Evolutionary conservation across 2,888 invertebrate genomes (phyloP), one percentile per base, ranked within the genome.

Genomic region (Hecatera dysodea): DNA sequence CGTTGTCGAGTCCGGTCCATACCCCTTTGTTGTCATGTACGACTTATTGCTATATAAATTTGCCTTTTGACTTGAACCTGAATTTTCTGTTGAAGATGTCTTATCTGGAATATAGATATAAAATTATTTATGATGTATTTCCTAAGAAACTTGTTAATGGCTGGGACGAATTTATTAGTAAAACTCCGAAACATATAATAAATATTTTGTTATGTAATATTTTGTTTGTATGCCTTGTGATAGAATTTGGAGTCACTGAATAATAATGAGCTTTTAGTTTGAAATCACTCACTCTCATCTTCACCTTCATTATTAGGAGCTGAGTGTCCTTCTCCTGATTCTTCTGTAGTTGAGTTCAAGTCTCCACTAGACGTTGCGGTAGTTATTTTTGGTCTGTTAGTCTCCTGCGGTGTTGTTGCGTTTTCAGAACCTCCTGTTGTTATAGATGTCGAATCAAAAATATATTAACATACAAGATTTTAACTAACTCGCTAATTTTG

Each of bases 71-170:
- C 19, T 50, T 12, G 71, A 64, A 50, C 39, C 22, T 17, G 61
- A 44, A 36, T 36, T 15, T 22, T 9, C 24, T 0, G 22, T 48
- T 8, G 22, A 36, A 12, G 67, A 24, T 42, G 33, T 46, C 7
- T n/a, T 42, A 42, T 50, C 73, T 70, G 62, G 6, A 72, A 73
- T 7, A n/a, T 15, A n/a, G 52, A 73, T n/a, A 4, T 24, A 6
- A 27, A 27, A 39, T 67, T 27, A 24, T 52, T 17, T 9, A 17
- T 52, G 8, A 1, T 19, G 9, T 52, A 19, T 17, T 0, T 15
- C 17, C 27, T 17, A 17, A 17, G 17, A 17, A 27, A 27, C 17
- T 27, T 27, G 17, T 15, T 1, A 39, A 12, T 12, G 12, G 12
- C 8, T 27, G 7, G 8, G 27, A 17, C 17, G 1, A 24, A 50